Conservation (phyloP, 2,797 vertebrate species). For the Tympanoctomys barrerae region DNA sequence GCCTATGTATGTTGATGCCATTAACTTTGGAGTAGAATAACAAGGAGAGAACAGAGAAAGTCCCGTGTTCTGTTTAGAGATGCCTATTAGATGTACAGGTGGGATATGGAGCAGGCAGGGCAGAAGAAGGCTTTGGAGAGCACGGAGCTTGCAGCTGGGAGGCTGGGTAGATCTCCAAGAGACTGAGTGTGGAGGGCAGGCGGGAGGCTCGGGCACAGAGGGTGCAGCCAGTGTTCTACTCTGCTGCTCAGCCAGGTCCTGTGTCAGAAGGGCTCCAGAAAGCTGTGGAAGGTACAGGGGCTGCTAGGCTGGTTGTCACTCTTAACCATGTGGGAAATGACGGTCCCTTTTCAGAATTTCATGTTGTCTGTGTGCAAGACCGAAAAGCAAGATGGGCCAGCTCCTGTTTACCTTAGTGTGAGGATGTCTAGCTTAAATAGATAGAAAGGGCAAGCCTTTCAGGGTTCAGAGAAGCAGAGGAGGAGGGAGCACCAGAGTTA, state of each 20-base stretch:
- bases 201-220: background rate
- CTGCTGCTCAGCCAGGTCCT: background rate
- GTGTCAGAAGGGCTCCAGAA: background rate
- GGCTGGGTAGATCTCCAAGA: accelerated
- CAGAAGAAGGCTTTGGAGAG: background rate
- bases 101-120: background rate
- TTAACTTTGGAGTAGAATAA: background rate
- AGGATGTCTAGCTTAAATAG: background rate
- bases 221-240: background rate
- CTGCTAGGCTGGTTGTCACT: background rate
- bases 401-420: background rate
- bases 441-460: background rate
- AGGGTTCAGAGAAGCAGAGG: background rate
- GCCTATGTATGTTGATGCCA: background rate
- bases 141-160: background rate
- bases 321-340: background rate
- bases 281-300: background rate
- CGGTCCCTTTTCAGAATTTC: background rate
- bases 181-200: background rate
- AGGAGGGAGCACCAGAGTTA: background rate
- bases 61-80: background rate
- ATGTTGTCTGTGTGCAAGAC: background rate
- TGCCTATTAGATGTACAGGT: background rate
- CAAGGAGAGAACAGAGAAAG: background rate
- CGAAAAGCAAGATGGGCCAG: background rate